Base-by-base conservation (phyloP, 2,888 invertebrate genomes). In the Dorcus hopei region DNA sequence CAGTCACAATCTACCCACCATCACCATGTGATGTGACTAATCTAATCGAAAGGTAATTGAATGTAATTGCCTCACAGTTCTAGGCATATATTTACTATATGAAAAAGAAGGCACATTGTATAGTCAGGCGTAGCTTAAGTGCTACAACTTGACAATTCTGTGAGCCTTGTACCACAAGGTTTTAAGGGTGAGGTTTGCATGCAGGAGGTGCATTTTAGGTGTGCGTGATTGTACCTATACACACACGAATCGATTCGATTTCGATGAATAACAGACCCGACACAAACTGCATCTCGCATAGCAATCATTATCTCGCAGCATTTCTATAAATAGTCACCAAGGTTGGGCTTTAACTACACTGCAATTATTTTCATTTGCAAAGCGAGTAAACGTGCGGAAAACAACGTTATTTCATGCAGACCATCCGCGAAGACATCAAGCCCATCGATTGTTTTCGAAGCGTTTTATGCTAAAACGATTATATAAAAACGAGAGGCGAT, bases 321-420 rank as follows among this genome's bases (percentile, higher is more conserved):
- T 39, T 50, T 40, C 54, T 58, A 58, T 58, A 54, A 58, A 58
- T 58, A 58, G 58, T 49, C 40, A 39, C 51, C 58, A 58, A 58
- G 58, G 58, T 54, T 50, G 50, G 45, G 50, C 38, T 50, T 58
- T 58, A 58, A 58, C 58, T 54, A 58, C 58, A 58, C 54, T 50
- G 58, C 54, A 58, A 58, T 58, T 58, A 58, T 47, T 58, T 58
- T 58, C 54, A 58, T 58, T 58, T 50, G 47, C 50, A 58, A 54
- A 58, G 54, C 54, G 51, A 54, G 52, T 40, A 58, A 50, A 47
- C 45, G 47, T 43, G 26, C 26, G 26, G 26, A 33, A 33, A 33
- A 33, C 26, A 33, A 7, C 26, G 26, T 33, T 33, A 33, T 6
- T 33, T 33, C 26, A 33, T 33, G 26, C 26, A 33, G 26, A 7